Evolutionary conservation across 2,113 vertebrate species (phyloP).

Genomic region (Climacteris rufus): DNA sequence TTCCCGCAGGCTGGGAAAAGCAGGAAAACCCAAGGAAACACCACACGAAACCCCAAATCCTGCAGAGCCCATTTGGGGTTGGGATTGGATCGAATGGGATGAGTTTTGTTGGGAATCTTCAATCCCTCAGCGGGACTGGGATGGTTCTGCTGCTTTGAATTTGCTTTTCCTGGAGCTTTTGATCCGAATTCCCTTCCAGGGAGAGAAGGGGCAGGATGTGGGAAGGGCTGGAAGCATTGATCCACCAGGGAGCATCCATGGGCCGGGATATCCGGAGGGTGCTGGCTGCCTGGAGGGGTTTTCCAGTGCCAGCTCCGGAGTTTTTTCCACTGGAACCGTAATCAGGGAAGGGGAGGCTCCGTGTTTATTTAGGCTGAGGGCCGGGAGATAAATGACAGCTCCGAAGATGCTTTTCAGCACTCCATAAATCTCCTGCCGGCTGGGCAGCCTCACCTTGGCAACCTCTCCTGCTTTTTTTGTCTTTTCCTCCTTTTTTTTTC

Average conservation of each 20-base stretch:
- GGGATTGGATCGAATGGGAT: no score
- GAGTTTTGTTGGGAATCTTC: no score
- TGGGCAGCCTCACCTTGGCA: conserved; percentile 64
- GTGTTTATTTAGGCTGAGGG: conserved; percentile 83
- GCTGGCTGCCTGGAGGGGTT: no score
- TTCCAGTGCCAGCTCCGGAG: not conserved
- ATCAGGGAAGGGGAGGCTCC: conserved; percentile 63
- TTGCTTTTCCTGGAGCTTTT: not conserved
- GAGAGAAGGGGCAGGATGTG: not conserved
- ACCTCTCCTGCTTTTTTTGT: conserved; percentile 33
- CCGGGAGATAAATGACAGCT: conserved; percentile 81
- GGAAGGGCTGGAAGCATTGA: not conserved
- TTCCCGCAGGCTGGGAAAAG: no score
- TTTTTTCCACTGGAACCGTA: conserved; percentile 70
- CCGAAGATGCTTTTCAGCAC: conserved; percentile 82
- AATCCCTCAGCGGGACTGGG: no score
- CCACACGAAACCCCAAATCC: no score
- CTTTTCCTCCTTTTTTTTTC: no score
- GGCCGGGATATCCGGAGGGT: not conserved
- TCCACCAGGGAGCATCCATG: conserved; percentile 71
- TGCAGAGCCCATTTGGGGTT: no score
- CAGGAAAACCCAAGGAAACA: no score
- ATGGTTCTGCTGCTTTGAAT: no score
- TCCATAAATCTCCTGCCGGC: conserved; percentile 78
- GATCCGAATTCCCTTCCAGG: not conserved